Percentiles rank a stretch among this genome's conserved stretches.
Conservation (phyloP, 2,797 vertebrate genomes). For the Oreonectes daqikongensis region DNA sequence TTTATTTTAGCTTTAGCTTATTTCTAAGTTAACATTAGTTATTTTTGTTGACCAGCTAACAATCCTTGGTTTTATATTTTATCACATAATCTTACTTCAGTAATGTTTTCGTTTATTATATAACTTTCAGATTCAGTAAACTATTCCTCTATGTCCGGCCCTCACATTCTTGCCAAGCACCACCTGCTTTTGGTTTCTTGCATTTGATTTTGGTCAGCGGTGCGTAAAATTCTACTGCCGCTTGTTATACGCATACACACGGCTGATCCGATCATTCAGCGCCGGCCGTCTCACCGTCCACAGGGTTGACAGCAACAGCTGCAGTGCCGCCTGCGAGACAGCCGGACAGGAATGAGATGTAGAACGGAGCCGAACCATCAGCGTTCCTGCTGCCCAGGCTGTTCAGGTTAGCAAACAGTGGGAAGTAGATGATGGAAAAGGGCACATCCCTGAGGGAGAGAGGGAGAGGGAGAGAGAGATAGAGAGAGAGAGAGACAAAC, state of each 20-base stretch:
- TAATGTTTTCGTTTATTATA: too few relatives aligned
- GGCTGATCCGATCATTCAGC: neutral
- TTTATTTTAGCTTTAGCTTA: too few relatives aligned
- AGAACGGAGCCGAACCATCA: constrained; percentile 78
- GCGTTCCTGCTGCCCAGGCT: constrained; percentile 76
- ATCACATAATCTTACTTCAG: too few relatives aligned
- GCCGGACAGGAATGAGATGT: constrained; percentile 82
- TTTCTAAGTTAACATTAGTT: too few relatives aligned
- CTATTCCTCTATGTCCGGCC: neutral
- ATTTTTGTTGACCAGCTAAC: too few relatives aligned
- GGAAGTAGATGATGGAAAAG: constrained; percentile 86
- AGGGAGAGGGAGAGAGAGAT: neutral
- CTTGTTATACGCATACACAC: neutral
- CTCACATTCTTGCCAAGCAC: neutral
- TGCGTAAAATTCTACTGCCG: neutral
- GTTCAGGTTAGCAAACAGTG: constrained; percentile 85
- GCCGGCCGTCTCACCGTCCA: constrained; percentile 75
- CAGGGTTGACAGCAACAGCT: constrained; percentile 84
- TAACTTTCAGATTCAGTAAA: too few relatives aligned
- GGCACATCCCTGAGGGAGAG: constrained; percentile 79
- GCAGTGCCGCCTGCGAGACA: constrained; percentile 80
- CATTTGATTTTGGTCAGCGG: neutral
- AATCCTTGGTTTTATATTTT: too few relatives aligned
- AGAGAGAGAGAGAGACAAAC: neutral
- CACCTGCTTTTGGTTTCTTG: neutral